A percentile compares a stretch with the other conserved stretches of the same genome.
phyloP scores from a whole-genome alignment of 2,113 vertebrate species.

The Vulpes vulpes region DNA sequence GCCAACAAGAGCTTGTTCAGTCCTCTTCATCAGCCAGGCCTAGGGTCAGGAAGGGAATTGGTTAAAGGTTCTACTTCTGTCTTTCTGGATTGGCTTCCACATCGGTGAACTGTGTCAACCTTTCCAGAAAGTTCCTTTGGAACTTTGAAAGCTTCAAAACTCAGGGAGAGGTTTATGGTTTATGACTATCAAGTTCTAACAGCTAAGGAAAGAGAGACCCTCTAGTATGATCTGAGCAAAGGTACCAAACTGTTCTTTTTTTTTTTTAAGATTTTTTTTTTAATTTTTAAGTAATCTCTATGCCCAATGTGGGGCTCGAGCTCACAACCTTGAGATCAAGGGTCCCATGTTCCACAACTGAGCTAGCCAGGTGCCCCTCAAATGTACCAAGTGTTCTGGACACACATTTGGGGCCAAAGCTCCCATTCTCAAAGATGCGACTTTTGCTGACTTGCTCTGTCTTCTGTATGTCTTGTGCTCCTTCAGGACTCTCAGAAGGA shows the following conservation, averaged over 20 bases:
- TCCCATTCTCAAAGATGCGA: neutral
- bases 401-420: neutral
- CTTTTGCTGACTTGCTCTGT: neutral
- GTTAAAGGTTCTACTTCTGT: neutral
- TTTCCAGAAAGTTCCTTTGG: neutral
- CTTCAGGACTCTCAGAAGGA: neutral
- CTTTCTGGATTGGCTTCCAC: neutral
- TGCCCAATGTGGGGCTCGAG: neutral
- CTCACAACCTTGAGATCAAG: neutral
- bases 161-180: neutral
- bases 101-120: neutral
- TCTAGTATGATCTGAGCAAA: neutral
- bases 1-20: neutral
- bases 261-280: neutral
- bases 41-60: neutral
- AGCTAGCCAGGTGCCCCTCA: neutral
- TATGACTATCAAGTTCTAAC: neutral
- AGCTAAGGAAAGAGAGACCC: neutral
- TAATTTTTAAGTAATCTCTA: neutral
- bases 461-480: accelerated
- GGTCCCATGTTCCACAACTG: neutral
- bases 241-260: neutral
- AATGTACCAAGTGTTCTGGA: neutral
- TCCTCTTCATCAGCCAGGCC: neutral
- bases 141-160: neutral